Base-by-base conservation (phyloP, 37 sponge, comb jelly and placozoan genomes). In the Eunapius fragilis region DNA sequence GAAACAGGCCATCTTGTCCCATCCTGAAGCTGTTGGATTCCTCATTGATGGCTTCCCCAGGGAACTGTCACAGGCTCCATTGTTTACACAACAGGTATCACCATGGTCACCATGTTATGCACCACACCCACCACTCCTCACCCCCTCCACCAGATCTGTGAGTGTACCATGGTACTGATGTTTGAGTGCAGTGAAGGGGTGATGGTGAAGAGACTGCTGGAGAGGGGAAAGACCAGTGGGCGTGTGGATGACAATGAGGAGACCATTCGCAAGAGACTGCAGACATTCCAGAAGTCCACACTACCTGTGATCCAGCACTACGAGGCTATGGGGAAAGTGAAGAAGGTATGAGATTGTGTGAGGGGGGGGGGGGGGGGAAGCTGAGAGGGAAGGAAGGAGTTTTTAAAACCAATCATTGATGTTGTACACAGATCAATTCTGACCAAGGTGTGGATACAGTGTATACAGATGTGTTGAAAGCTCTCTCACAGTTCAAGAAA, bases 41-140 rank as follows among this genome's bases (percentile, higher is more conserved):
- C 92, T 96, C 30, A 83, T 96, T 35, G 97, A 96, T 82, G 97
- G 97, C 74, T 96, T 94, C 69, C 97, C 97, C 33, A 80, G 97
- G 68, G 92, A 96, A 77, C 74, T 91, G 25, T 50, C 75, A 0
- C 97, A 96, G 76, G 94, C 85, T 0, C 67, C 77, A n/a, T 25
- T 90, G 37, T 96, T 96, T 71, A 89, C 89, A 69, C 70, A 92
- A 79, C 73, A 90, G 74, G 92, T 96, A 34, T 31, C 58, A 58
- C 58, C 58, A 58, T 19, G 58, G 19, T 58, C 3, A 12, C 58
- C 58, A 58, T 19, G 14, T 58, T 41, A 76, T 32, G 11, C 31
- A 83, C 84, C 70, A 19, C 72, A n/a, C 11, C 17, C 25, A 34
- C 17, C 38, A 5, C 45, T 31, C 25, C 27, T 70, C 58, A 4